Conservation (phyloP, 2,888 invertebrate species). For the Chironomus riparius region DNA sequence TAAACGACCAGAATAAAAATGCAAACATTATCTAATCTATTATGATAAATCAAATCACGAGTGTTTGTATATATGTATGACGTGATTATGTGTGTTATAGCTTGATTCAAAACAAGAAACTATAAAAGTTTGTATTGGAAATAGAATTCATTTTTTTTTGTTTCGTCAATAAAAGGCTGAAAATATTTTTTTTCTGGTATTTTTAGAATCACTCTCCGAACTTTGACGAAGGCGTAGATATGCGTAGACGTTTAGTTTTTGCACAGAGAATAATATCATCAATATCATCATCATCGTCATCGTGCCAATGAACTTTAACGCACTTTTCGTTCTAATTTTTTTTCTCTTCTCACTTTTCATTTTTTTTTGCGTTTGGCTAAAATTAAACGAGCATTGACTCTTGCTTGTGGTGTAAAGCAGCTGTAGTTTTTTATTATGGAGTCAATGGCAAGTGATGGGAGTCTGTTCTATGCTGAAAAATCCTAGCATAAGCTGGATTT, state of each 20-base stretch:
- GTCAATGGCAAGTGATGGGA: no score
- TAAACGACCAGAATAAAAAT: conserved; percentile 15
- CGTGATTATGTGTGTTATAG: no score
- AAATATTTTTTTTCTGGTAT: no score
- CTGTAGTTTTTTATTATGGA: no score
- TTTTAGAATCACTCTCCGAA: no score
- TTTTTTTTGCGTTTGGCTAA: not conserved
- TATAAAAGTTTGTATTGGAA: no score
- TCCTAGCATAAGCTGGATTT: no score
- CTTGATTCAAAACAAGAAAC: no score
- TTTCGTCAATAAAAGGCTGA: no score
- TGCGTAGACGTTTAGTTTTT: not conserved
- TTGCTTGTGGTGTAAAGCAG: not conserved
- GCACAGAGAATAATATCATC: not conserved
- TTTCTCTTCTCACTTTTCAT: not conserved
- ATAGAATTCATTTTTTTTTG: no score
- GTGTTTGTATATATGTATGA: not conserved
- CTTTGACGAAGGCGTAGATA: not conserved
- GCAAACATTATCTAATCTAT: conserved; percentile 1
- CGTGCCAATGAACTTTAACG: conserved; percentile 24
- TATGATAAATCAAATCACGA: not conserved
- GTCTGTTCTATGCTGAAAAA: no score
- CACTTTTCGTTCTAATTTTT: not conserved
- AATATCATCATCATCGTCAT: not conserved
- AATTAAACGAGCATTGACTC: not conserved